Evolutionary conservation across 2,113 vertebrate genomes (phyloP).

Genomic region (Plectropomus leopardus): DNA sequence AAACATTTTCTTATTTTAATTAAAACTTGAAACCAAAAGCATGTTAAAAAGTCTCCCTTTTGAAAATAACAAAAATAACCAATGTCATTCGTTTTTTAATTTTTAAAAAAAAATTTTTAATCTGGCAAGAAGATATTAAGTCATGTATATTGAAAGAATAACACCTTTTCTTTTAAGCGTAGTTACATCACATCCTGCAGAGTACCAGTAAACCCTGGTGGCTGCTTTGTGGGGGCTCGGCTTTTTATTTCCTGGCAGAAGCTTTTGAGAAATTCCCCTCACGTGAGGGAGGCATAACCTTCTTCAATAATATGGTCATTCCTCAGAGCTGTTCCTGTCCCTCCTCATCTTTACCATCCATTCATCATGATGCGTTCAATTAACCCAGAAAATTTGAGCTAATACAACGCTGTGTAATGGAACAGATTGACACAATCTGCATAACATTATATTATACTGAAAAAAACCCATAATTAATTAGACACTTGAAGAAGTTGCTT

Average conservation of each 20-base stretch:
- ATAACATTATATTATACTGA: neutral
- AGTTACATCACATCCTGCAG: slow-evolving; percentile 23
- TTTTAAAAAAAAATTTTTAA: too few relatives aligned
- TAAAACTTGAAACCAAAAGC: too few relatives aligned
- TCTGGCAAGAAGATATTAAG: neutral
- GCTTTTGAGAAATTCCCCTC: slow-evolving; percentile 30
- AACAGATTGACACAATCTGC: neutral
- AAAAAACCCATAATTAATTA: too few relatives aligned
- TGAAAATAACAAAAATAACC: too few relatives aligned
- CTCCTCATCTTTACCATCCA: accelerated
- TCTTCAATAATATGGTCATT: slow-evolving; percentile 49
- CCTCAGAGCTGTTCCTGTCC: neutral
- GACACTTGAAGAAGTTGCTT: too few relatives aligned
- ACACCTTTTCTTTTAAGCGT: too few relatives aligned
- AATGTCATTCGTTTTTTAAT: too few relatives aligned
- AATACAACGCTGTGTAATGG: neutral
- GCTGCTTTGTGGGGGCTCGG: neutral
- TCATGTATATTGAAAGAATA: neutral
- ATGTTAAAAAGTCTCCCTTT: too few relatives aligned
- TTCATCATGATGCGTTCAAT: neutral
- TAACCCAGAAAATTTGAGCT: neutral
- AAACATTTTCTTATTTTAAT: too few relatives aligned
- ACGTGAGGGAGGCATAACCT: neutral
- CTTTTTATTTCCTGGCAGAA: slow-evolving; percentile 25
- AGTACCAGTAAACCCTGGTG: neutral